A percentile compares a stretch with the other conserved stretches of the same genome.
Evolutionary conservation across 2,888 invertebrate species (phyloP).

Genomic region (Eurois occulta): DNA sequence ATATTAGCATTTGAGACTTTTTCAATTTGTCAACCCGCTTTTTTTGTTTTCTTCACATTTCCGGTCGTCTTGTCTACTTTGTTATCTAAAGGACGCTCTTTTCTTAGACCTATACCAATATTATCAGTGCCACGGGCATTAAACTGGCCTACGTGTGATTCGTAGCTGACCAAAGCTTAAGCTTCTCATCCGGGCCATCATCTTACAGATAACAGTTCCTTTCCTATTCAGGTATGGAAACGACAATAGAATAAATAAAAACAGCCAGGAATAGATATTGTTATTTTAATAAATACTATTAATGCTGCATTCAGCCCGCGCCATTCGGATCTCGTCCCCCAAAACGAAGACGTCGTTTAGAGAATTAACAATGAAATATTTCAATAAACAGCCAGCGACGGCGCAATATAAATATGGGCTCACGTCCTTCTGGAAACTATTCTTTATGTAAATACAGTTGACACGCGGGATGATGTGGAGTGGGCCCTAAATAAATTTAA

Average conservation of each 20-base stretch:
- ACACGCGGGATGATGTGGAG: slow-evolving; percentile 84
- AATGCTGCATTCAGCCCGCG: slow-evolving; percentile 81
- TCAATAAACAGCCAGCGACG: slow-evolving; percentile 86
- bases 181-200: slow-evolving; percentile 79
- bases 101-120: slow-evolving; percentile 86
- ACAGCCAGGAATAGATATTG: slow-evolving; percentile 76
- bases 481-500: slow-evolving; percentile 89
- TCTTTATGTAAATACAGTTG: slow-evolving; percentile 88
- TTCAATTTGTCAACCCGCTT: slow-evolving; percentile 21
- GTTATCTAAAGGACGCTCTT: slow-evolving; percentile 81
- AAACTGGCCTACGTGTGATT: slow-evolving; percentile 83
- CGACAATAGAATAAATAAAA: slow-evolving; percentile 72
- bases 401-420: slow-evolving; percentile 87
- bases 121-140: slow-evolving; percentile 78
- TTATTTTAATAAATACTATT: slow-evolving; percentile 89
- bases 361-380: slow-evolving; percentile 90
- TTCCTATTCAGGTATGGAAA: slow-evolving; percentile 72
- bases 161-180: slow-evolving; percentile 80
- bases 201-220: slow-evolving; percentile 73
- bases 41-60: slow-evolving; percentile 70
- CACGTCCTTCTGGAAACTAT: slow-evolving; percentile 86
- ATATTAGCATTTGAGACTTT: slow-evolving; percentile 33
- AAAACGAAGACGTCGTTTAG: slow-evolving; percentile 81
- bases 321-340: slow-evolving; percentile 82
- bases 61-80: slow-evolving; percentile 75